These are phyloP conservation scores for Hypsibius dujardini DNA, from an alignment of 1,140 invertebrate species.

Conservation along the genomic window DNA sequence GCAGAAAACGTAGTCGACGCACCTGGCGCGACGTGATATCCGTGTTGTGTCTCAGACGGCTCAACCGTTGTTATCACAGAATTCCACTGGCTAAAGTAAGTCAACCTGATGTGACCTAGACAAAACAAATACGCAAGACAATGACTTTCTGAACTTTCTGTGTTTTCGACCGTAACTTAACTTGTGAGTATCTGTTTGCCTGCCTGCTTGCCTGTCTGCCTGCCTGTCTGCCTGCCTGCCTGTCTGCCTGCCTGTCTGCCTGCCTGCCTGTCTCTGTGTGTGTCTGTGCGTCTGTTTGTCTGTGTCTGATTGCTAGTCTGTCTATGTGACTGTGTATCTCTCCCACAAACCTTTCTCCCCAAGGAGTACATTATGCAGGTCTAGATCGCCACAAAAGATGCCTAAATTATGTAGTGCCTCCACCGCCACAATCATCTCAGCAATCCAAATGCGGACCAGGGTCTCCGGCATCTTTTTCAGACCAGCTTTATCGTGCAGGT, in stretches of 20 bases:
- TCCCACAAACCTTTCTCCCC: slow-evolving; percentile 35
- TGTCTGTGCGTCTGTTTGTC: no score
- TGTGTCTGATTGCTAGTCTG: neutral
- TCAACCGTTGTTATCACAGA: slow-evolving; percentile 29
- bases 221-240: no score
- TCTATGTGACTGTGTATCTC: neutral
- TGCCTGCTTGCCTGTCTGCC: no score
- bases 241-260: no score
- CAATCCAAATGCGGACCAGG: slow-evolving; percentile 44
- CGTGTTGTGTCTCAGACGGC: slow-evolving; percentile 34
- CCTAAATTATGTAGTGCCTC: slow-evolving; percentile 45
- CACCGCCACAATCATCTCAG: slow-evolving; percentile 49
- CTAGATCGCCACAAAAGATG: slow-evolving; percentile 45
- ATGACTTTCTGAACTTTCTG: neutral
- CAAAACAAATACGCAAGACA: neutral
- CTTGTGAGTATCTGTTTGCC: no score
- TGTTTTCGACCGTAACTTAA: slow-evolving; percentile 17
- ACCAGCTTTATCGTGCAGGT: no score
- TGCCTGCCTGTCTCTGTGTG: no score
- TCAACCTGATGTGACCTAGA: slow-evolving; percentile 45
- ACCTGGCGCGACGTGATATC: slow-evolving; percentile 45
- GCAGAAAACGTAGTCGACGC: neutral
- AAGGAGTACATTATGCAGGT: slow-evolving; percentile 51
- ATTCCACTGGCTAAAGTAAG: slow-evolving; percentile 41
- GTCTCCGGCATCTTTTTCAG: slow-evolving; percentile 33